These are phyloP conservation scores for Hippolais icterina DNA, from an alignment of 2,113 vertebrate genomes.

Conservation along the genomic window DNA sequence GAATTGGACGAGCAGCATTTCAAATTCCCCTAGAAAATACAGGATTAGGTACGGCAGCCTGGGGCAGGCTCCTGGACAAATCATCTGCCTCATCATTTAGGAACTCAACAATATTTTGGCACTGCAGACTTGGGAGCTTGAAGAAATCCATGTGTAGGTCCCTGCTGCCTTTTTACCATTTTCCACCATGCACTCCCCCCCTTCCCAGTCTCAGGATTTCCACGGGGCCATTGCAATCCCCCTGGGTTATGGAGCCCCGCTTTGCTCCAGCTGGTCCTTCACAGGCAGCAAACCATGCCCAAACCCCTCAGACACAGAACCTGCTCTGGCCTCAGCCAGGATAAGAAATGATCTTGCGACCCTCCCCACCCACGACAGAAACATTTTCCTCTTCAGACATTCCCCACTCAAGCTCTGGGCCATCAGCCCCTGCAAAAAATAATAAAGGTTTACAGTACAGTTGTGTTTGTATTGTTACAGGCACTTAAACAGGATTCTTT, in stretches of 20 bases:
- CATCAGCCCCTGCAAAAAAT: slow-evolving; percentile 22
- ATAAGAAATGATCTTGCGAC: slow-evolving; percentile 43
- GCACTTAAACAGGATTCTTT: slow-evolving; percentile 74
- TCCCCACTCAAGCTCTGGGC: slow-evolving; percentile 39
- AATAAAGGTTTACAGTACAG: slow-evolving; percentile 63
- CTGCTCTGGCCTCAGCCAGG: not conserved
- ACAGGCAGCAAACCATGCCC: not conserved
- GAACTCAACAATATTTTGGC: not conserved
- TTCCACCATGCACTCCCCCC: not conserved
- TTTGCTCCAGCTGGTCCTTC: not conserved
- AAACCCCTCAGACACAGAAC: not conserved
- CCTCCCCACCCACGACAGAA: not conserved
- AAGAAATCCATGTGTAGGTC: not conserved
- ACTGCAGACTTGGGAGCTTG: slow-evolving; percentile 8
- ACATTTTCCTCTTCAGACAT: not conserved
- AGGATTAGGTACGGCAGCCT: not conserved
- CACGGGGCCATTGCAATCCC: not conserved
- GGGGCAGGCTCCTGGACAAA: slow-evolving; percentile 2
- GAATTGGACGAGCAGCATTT: slow-evolving; percentile 2
- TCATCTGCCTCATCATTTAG: not conserved
- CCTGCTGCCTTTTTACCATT: slow-evolving; percentile 4
- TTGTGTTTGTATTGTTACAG: slow-evolving; percentile 69
- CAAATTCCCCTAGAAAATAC: slow-evolving; percentile 44
- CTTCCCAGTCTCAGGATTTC: not conserved
- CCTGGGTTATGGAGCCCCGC: not conserved